phyloP scores from a whole-genome alignment of 2,888 invertebrate species.

The Terebella lapidaria region DNA sequence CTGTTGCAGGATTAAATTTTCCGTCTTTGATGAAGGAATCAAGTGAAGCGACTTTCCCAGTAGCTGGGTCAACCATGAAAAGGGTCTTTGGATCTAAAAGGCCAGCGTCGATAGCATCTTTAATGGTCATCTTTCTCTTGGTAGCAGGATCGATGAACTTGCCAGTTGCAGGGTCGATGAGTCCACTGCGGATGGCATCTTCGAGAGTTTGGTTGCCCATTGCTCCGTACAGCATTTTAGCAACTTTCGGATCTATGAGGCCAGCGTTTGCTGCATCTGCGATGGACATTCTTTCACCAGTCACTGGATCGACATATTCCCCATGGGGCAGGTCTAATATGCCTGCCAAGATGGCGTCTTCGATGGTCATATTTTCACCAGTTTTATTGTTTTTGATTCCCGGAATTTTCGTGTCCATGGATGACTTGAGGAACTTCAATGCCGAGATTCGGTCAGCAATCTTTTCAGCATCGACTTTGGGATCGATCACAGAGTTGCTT shows the following conservation, averaged over 20 bases:
- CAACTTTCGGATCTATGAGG: too few species aligned
- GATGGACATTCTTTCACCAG: slow-evolving; percentile 13
- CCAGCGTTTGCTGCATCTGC: too few species aligned
- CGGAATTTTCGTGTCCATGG: slow-evolving; percentile 24
- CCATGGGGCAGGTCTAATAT: slow-evolving; percentile 71
- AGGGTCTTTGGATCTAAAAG: slow-evolving; percentile 37
- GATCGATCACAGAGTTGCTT: slow-evolving; percentile 61
- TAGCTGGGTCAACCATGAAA: slow-evolving; percentile 40
- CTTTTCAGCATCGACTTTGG: slow-evolving; percentile 22
- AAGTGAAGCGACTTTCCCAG: slow-evolving; percentile 38
- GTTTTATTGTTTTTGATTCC: slow-evolving; percentile 4
- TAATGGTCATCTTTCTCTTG: slow-evolving; percentile 60
- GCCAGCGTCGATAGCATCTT: slow-evolving; percentile 69
- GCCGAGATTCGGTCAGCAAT: slow-evolving; percentile 34
- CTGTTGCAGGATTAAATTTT: slow-evolving; percentile 61
- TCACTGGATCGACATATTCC: slow-evolving; percentile 55
- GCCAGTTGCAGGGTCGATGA: slow-evolving; percentile 53
- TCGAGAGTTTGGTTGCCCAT: slow-evolving; percentile 51
- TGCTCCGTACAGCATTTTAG: too few species aligned
- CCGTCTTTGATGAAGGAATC: slow-evolving; percentile 36
- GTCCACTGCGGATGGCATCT: slow-evolving; percentile 43
- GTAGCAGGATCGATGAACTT: slow-evolving; percentile 50
- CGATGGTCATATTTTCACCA: too few species aligned
- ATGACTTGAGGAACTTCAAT: slow-evolving; percentile 22
- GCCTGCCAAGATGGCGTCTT: slow-evolving; percentile 70